A percentile compares a stretch with the other conserved stretches of the same genome.
Conservation (phyloP, 2,797 vertebrate species). For the Pelochelys cantorii region DNA sequence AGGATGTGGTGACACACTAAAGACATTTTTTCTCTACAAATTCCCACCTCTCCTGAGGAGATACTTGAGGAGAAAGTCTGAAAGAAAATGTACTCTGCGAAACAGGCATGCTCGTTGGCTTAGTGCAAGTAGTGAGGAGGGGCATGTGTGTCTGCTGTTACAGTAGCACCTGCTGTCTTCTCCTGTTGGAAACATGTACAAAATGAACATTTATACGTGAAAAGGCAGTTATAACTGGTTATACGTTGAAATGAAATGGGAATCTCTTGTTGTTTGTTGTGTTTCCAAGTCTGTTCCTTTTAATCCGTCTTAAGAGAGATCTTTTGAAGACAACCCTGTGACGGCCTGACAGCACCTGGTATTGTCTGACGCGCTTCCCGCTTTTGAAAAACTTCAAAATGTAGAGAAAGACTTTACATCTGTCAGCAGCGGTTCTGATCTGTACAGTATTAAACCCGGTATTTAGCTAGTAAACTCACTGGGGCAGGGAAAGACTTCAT, state of each 20-base stretch:
- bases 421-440: background rate
- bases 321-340: fast-evolving
- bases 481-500: background rate
- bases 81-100: background rate
- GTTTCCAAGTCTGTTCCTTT: background rate
- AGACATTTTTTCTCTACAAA: background rate
- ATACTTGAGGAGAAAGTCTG: background rate
- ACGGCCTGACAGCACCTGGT: background rate
- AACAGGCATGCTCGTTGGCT: background rate
- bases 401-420: background rate
- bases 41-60: background rate
- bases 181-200: background rate
- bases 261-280: background rate
- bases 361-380: background rate
- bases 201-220: background rate
- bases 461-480: background rate
- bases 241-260: background rate
- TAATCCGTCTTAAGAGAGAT: background rate
- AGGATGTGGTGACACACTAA: background rate
- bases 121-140: background rate
- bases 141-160: background rate
- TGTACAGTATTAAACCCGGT: background rate
- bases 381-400: background rate
- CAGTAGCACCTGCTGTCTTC: background rate
- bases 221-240: background rate